Base-by-base conservation (phyloP, 1,140 invertebrate species). In the Euwallacea similis region DNA sequence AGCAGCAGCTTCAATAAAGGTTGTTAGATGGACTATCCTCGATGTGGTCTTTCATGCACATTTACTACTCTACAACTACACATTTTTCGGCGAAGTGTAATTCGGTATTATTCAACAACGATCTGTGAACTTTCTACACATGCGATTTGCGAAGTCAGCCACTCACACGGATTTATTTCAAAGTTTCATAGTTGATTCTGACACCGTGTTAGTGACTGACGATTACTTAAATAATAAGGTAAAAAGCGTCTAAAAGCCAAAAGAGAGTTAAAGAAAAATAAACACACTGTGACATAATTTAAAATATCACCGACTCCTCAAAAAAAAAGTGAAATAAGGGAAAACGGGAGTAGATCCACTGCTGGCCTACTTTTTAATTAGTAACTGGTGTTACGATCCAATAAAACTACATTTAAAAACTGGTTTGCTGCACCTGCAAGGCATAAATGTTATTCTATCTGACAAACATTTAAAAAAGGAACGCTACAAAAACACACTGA, bases 291-390 rank as follows among this genome's bases (percentile, higher is more conserved):
- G 41, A 58, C 15, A 55, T 33, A 75, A 73, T 78, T 78, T 78
- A 81, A 80, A 79, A 76, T 79, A 80, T 79, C 78, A 80, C 77
- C 78, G 79, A 79, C 74, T 79, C 65, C 75, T 74, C 72, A 63
- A 73, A 73, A 69, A 73, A 74, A 65, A 77, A 71, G 64, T 41
- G 74, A 73, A 77, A 75, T 55, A 75, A 78, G 63, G 44, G 71
- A 70, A 74, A 73, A 78, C 74, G 69, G 77, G 75, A 78, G 75
- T 77, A 69, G 69, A 76, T 77, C 76, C 75, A 77, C 76, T 78
- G 74, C 69, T 75, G 77, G 73, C 65, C 74, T 74, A 73, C 58
- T 63, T 42, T 4, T 54, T 53, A 66, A 42, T 55, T 72, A 65
- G 41, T 73, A 63, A 73, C 65, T 72, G 66, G 68, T 72, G 69